Evolutionary conservation across 1,140 invertebrate species (phyloP), one percentile per base, ranked within the genome.

Genomic region (Semibalanus balanoides): DNA sequence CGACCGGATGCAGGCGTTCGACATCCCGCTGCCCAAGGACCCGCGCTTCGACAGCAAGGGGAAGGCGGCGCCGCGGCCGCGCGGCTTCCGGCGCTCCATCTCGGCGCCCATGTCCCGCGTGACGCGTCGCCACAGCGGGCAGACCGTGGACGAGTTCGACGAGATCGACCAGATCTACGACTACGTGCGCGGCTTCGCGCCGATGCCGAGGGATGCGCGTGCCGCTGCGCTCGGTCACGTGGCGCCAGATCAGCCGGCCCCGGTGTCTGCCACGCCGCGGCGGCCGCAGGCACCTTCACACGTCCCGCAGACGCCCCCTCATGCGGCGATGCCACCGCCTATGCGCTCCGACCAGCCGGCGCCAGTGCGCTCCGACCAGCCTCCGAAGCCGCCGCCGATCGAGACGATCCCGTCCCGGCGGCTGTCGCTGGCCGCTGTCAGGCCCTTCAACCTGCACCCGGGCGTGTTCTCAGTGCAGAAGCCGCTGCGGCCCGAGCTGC

Each of bases 101-200:
- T 64, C 51, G 51, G 3, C 51, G 22, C 51, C 51, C 14, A 25
- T 64, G 51, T 64, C 51, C 84, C 85, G 75, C 81, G 84, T 76
- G 85, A 87, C 75, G 85, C 87, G 78, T 85, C 64, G 31, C 74
- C 76, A 22, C 71, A 31, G 43, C 83, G 9, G 85, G 87, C 22
- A 88, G 28, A 74, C 89, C 76, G 87, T 89, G 19, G 92, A 93
- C 81, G 93, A 96, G 79, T 96, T 96, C 84, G 93, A 96, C 80
- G 95, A 98, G 84, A 96, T 97, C 79, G 95, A 98, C 86, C 93
- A 96, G 84, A 95, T 98, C 77, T 98, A 98, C 83, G 93, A 95
- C 82, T 97, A 97, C 82, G 94, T 98, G 0, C 86, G 95, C 73
- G 95, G 95, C 0, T 92, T 96, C 80, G 92, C 92, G 25, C 93